Evolutionary conservation across 2,113 vertebrate species (phyloP).

Genomic region (Otocyon megalotis): DNA sequence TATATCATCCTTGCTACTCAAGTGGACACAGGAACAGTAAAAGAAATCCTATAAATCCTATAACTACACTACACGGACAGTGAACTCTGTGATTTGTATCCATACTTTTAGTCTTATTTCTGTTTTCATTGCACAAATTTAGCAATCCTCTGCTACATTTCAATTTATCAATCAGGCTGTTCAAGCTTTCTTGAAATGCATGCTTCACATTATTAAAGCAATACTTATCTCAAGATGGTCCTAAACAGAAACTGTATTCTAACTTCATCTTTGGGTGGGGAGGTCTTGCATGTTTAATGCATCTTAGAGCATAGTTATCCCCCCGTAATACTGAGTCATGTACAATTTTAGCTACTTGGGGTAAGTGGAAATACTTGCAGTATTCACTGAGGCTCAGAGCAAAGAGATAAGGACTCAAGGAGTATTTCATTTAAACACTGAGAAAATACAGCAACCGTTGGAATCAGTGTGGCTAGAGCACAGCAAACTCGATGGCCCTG

Average conservation of each 20-base stretch:
- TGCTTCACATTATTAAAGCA: slow-evolving; percentile 32
- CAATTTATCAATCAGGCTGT: not conserved
- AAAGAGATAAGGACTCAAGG: not conserved
- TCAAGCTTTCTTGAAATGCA: not conserved
- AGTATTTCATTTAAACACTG: not conserved
- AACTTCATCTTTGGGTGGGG: not conserved
- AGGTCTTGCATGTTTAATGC: not conserved
- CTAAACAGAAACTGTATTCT: not conserved
- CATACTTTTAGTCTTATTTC: not conserved
- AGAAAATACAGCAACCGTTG: not conserved
- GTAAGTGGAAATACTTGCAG: not conserved
- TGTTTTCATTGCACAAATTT: not conserved
- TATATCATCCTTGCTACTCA: not conserved
- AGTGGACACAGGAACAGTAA: not conserved
- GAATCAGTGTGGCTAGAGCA: not conserved
- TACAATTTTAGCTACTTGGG: not conserved
- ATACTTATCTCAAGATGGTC: slow-evolving; percentile 7
- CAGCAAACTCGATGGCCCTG: not conserved
- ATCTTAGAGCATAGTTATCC: not conserved
- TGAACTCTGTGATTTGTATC: not conserved
- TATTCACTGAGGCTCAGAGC: not conserved
- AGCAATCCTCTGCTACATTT: not conserved
- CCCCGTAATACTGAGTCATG: not conserved
- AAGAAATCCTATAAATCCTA: not conserved
- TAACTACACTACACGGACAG: not conserved